Conservation (phyloP, 2,888 invertebrate species). For the Rapana venosa region DNA sequence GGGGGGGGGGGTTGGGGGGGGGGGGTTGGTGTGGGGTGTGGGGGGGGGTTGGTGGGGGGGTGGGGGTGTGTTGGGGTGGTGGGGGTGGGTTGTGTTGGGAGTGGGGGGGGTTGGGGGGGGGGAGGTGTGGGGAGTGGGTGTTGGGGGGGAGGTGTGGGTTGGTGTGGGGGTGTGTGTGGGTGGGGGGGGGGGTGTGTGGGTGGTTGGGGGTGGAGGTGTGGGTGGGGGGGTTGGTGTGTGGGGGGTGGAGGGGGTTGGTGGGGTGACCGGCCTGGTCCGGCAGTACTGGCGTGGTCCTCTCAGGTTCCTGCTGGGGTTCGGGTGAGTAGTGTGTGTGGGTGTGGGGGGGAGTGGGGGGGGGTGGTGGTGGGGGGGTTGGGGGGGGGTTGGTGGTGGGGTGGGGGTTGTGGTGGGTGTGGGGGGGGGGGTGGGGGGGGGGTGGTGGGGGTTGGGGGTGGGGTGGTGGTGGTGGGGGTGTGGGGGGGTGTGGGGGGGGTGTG, state of each 20-base stretch:
- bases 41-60: no score
- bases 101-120: conserved; percentile 81
- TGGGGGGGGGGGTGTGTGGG: no score
- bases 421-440: no score
- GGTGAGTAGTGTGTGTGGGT: conserved; percentile 82
- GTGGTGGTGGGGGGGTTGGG: no score
- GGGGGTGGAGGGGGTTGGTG: no score
- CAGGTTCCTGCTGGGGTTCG: neutral
- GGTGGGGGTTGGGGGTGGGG: neutral
- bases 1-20: conserved; percentile 77
- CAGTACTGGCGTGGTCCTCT: conserved; percentile 92
- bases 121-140: neutral
- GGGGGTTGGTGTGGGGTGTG: no score
- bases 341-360: no score
- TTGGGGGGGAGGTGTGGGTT: neutral
- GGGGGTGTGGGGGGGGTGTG: neutral
- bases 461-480: neutral
- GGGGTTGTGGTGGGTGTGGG: no score
- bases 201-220: no score
- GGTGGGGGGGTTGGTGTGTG: no score
- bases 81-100: conserved; percentile 87
- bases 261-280: conserved; percentile 88
- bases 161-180: no score
- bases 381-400: no score
- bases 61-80: conserved; percentile 75